Base-by-base conservation (phyloP, 2,113 vertebrate genomes). In the Neodon shergylaensis region DNA sequence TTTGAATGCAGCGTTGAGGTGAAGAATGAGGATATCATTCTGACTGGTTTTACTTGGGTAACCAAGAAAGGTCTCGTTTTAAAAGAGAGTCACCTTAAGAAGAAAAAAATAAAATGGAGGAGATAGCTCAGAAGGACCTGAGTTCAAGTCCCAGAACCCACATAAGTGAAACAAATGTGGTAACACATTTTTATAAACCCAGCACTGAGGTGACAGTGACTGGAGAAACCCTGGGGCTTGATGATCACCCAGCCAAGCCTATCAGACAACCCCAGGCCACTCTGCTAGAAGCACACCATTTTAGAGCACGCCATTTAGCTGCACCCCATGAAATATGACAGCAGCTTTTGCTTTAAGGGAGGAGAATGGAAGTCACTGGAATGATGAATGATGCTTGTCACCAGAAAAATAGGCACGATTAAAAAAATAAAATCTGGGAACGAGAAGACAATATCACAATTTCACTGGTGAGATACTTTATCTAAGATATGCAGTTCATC, bases 41-140 rank as follows among this genome's bases (percentile, higher is more conserved):
- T 95, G 82, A 11, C 63, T 83, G 82, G 94, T 96, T 97, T 98
- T 31, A 16, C 91, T 81, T 81, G 36, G 78, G 87, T 97, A 73
- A 96, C 96, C 47, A 85, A 95, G 36, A 17, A 96, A 73, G 79
- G 96, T 92, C 52, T 97, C 26, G 63, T 86, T 88, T 79, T 76
- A 88, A 95, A 97, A 97, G 91, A 28, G 19, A 42, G 13, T 95
- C 65, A 95, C 78, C 77, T 42, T 22, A 39, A 68, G 42, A 68
- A 68, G 5, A 5, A 66, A 36, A 36, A 66, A 24, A 16, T 22
- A 68, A 42, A 33, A 31, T 47, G 5, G 83, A 49, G 19, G 63
- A 68, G 83, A 68, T 36, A 86, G 31, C 63, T 22, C 63, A 68
- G 42, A 21, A 33, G 28, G 63, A 86, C 10, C 42, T 24, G 42